Percentiles rank a stretch among this genome's conserved stretches.
phyloP scores from a whole-genome alignment of 2,888 invertebrate species.

The Agelastica alni region DNA sequence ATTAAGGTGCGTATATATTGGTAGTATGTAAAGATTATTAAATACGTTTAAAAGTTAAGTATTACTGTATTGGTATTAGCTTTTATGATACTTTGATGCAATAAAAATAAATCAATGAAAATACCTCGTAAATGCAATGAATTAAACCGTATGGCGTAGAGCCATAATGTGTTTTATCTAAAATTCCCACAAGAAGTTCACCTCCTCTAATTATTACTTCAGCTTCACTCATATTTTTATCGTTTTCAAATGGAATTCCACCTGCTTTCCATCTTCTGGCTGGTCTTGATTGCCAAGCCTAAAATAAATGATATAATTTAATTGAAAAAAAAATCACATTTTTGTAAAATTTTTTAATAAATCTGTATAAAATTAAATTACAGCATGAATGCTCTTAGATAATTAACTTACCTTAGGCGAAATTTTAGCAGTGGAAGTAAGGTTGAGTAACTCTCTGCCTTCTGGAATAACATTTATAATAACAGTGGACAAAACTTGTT shows the following conservation, averaged over 20 bases:
- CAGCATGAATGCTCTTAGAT: not conserved
- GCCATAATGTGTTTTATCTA: constrained; percentile 97
- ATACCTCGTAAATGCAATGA: constrained; percentile 88
- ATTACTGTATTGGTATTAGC: too few species aligned
- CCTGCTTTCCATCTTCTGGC: constrained; percentile 69
- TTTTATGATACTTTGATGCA: too few species aligned
- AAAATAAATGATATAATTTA: constrained; percentile 12
- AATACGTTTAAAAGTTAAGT: too few species aligned
- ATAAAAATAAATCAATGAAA: not conserved
- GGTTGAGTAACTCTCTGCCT: constrained; percentile 68
- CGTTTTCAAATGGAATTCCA: constrained; percentile 62
- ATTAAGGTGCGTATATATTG: too few species aligned
- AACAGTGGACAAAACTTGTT: constrained; percentile 90
- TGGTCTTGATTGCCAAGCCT: constrained; percentile 66
- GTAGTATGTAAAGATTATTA: too few species aligned
- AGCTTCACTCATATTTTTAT: constrained; percentile 81
- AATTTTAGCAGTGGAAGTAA: constrained; percentile 76
- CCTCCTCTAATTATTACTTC: constrained; percentile 88
- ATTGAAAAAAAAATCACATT: not conserved
- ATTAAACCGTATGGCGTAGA: constrained; percentile 93
- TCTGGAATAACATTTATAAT: constrained; percentile 84
- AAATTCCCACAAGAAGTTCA: constrained; percentile 85
- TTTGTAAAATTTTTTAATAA: not conserved
- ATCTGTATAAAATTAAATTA: not conserved
- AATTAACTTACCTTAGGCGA: constrained; percentile 51